Evolutionary conservation across 2,888 invertebrate genomes (phyloP).

Genomic region (Iphiclides podalirius): DNA sequence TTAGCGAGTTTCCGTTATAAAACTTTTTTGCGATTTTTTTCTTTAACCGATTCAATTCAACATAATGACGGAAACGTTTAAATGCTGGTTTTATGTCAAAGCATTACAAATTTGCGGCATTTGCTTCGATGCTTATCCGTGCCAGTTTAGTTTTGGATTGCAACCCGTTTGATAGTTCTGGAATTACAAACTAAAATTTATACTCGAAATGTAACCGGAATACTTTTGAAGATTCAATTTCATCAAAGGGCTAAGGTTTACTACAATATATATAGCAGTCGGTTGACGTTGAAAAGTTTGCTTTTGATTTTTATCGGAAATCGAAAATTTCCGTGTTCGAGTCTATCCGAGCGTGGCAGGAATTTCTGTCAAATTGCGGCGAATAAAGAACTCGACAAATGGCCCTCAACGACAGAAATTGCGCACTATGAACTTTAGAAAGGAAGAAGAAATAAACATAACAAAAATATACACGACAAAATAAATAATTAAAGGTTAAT

Average conservation of each 20-base stretch:
- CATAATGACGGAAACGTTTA: background rate
- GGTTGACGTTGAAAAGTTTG: background rate
- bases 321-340: background rate
- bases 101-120: background rate
- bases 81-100: background rate
- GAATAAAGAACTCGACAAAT: slow-evolving; percentile 1
- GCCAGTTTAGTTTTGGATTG: too few species aligned
- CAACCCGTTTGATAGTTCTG: too few species aligned
- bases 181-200: background rate
- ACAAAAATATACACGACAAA: too few species aligned
- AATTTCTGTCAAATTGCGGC: slow-evolving; percentile 4
- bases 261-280: background rate
- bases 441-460: too few species aligned
- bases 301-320: slow-evolving; percentile 12
- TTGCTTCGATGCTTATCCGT: too few species aligned
- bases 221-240: background rate
- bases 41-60: background rate
- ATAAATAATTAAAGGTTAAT: too few species aligned
- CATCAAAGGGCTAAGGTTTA: background rate
- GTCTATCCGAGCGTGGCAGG: background rate
- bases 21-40: background rate
- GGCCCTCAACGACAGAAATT: background rate
- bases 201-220: background rate
- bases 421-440: background rate
- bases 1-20: background rate